phyloP scores from a whole-genome alignment of 2,888 invertebrate species.

The Heliothis peltigera region DNA sequence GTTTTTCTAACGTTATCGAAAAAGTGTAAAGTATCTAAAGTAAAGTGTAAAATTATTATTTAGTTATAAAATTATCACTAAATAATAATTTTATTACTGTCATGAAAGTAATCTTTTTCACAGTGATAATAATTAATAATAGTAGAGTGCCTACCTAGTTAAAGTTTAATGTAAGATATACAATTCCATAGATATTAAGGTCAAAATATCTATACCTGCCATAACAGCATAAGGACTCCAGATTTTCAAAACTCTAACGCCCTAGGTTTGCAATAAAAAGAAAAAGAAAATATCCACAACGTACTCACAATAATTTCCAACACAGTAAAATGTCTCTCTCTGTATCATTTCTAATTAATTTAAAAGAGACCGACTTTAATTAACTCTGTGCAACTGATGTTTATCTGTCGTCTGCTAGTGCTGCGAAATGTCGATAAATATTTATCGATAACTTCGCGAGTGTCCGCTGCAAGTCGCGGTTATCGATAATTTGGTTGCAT shows the following conservation, averaged over 20 bases:
- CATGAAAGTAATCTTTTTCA: no score
- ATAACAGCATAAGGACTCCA: background rate
- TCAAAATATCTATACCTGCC: background rate
- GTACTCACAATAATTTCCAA: slow-evolving; percentile 22
- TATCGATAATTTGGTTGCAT: slow-evolving; percentile 59
- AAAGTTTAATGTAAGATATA: no score
- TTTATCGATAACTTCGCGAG: slow-evolving; percentile 50
- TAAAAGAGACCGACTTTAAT: slow-evolving; percentile 76
- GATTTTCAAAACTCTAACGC: background rate
- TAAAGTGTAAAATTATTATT: no score
- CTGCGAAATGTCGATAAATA: slow-evolving; percentile 55
- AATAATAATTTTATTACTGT: no score
- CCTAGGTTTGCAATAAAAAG: background rate
- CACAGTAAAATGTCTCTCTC: slow-evolving; percentile 29
- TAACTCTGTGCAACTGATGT: slow-evolving; percentile 78
- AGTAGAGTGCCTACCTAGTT: no score
- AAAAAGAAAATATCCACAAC: slow-evolving; percentile 18
- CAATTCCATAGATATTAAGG: no score
- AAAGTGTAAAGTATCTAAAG: no score
- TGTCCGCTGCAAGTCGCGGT: slow-evolving; percentile 42
- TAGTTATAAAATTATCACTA: no score
- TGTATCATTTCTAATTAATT: slow-evolving; percentile 73
- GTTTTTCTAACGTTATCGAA: no score
- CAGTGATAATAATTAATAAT: no score
- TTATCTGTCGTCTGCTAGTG: slow-evolving; percentile 68